These are phyloP conservation scores for Hemistola chrysoprasaria DNA, from an alignment of 2,888 invertebrate genomes.

Conservation along the genomic window DNA sequence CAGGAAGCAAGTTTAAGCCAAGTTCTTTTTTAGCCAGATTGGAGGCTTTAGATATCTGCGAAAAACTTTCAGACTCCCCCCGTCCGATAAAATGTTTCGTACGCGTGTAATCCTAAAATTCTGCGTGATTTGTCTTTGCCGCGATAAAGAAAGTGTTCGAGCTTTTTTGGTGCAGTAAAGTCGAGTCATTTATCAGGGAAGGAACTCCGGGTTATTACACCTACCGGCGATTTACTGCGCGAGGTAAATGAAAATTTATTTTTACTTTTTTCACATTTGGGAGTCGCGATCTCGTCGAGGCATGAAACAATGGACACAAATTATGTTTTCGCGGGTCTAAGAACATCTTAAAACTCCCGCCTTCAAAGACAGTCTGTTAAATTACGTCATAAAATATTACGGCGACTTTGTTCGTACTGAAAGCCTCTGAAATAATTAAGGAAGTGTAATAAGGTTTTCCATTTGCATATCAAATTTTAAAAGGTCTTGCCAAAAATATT, in stretches of 20 bases:
- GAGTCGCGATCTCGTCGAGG: slow-evolving; percentile 30
- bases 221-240: slow-evolving; percentile 15
- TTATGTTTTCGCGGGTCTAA: slow-evolving; percentile 41
- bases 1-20: slow-evolving; percentile 58
- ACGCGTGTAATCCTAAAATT: slow-evolving; percentile 67
- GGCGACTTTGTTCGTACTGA: slow-evolving; percentile 55
- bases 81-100: slow-evolving; percentile 70
- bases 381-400: slow-evolving; percentile 71
- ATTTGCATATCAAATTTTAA: slow-evolving; percentile 71
- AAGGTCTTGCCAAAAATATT: slow-evolving; percentile 53
- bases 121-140: slow-evolving; percentile 65
- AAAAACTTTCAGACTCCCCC: slow-evolving; percentile 53
- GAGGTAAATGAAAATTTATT: slow-evolving; percentile 33
- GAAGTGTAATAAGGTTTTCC: slow-evolving; percentile 70
- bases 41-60: slow-evolving; percentile 61
- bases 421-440: slow-evolving; percentile 71
- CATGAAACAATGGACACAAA: slow-evolving; percentile 43
- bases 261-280: slow-evolving; percentile 33
- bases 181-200: slow-evolving; percentile 37
- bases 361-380: slow-evolving; percentile 60
- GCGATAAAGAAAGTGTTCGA: slow-evolving; percentile 51
- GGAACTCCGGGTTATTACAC: slow-evolving; percentile 26
- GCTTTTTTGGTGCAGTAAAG: slow-evolving; percentile 43
- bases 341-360: slow-evolving; percentile 51
- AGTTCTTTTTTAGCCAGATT: slow-evolving; percentile 63